Evolutionary conservation across 1,140 invertebrate species (phyloP).

Genomic region (Drosophila nigrodunni): DNA sequence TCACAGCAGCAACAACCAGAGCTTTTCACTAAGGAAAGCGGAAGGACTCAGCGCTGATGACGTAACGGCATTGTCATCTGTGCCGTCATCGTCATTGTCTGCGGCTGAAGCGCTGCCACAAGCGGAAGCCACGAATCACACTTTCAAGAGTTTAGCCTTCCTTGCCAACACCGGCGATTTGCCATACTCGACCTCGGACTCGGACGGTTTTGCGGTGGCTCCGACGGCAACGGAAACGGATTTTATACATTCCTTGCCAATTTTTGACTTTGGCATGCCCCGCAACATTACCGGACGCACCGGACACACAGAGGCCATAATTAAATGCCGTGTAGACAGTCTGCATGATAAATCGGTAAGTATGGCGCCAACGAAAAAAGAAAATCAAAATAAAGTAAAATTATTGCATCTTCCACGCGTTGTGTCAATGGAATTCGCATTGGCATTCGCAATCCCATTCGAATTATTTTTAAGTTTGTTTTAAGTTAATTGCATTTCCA

Average conservation of each 20-base stretch:
- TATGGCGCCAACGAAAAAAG: neutral
- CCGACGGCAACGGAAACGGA: constrained; percentile 43
- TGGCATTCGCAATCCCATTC: constrained; percentile 17
- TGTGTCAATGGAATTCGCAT: neutral
- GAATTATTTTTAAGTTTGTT: constrained; percentile 21
- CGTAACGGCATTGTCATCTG: constrained; percentile 31
- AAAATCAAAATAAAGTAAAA: neutral
- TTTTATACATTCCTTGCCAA: constrained; percentile 62
- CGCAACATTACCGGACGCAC: constrained; percentile 93
- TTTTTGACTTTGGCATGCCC: constrained; percentile 91
- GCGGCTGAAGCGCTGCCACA: constrained; percentile 47
- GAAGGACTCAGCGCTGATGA: constrained; percentile 40
- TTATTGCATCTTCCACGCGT: too few species aligned
- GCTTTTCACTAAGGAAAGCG: constrained; percentile 29
- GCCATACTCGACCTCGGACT: constrained; percentile 35
- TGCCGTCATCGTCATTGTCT: constrained; percentile 31
- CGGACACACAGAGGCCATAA: constrained; percentile 92
- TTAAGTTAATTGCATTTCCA: constrained; percentile 49
- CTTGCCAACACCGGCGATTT: constrained; percentile 36
- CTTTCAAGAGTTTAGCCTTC: constrained; percentile 77
- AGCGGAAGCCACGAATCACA: constrained; percentile 78
- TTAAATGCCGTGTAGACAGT: constrained; percentile 93
- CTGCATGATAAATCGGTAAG: constrained; percentile 92
- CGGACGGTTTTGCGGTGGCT: constrained; percentile 57
- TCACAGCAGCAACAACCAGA: constrained; percentile 21